Evolutionary conservation across 2,113 vertebrate genomes (phyloP).

Genomic region (Atractosteus spatula): DNA sequence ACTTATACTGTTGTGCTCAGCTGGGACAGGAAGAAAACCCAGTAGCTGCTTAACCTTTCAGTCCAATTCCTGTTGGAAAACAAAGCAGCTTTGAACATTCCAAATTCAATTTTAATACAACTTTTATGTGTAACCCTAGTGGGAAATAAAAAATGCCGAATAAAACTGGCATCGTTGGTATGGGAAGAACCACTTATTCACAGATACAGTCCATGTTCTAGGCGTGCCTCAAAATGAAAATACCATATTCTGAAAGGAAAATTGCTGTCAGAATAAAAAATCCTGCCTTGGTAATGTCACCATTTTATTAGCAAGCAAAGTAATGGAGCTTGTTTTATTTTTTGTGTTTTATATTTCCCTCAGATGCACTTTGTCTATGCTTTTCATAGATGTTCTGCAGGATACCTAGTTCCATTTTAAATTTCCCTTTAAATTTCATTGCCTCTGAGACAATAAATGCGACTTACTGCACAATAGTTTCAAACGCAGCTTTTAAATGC

Average conservation of each 20-base stretch:
- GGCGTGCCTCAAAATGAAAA: not conserved
- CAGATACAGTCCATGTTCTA: not conserved
- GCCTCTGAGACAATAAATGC: no score
- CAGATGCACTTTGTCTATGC: no score
- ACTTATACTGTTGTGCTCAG: not conserved
- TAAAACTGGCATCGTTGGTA: not conserved
- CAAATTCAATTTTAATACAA: not conserved
- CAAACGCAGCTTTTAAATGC: no score
- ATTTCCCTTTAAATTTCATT: no score
- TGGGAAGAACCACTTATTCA: not conserved
- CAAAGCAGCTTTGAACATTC: not conserved
- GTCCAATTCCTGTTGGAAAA: not conserved
- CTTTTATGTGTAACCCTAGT: not conserved
- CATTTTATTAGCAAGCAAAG: no score
- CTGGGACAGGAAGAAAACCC: not conserved
- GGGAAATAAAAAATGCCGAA: not conserved
- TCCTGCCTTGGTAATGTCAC: not conserved
- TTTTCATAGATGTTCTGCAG: no score
- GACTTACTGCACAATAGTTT: no score
- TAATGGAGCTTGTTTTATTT: no score
- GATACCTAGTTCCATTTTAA: no score
- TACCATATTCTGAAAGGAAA: not conserved
- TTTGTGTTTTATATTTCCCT: no score
- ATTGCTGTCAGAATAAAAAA: not conserved
- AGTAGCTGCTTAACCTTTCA: not conserved